Evolutionary conservation across 35 echinoderm and acorn worm species (phyloP), one percentile per base, ranked within the genome.

Genomic region (Apostichopus parvimensis): DNA sequence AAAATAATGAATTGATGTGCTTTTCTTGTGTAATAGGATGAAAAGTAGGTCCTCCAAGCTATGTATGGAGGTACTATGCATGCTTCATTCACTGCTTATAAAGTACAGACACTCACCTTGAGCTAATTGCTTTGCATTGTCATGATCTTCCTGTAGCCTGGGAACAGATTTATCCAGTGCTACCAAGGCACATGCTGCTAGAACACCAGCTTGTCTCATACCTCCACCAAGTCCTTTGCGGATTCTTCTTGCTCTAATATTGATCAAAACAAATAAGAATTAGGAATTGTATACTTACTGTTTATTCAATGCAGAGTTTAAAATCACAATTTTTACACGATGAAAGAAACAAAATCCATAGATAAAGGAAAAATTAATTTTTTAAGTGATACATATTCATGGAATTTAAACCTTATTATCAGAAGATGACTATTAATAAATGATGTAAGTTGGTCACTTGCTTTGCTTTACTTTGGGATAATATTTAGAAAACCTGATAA

Each of bases 181-280:
- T 23, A 98, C 89, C 75, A 98, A 65, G 17, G 84, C 97, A 24
- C 94, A 95, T 9, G 97, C 97, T 28, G 97, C 97, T 18, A 98
- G 83, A 9, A 98, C 79, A 83, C 97, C 97, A 84, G 79, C 91
- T 88, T 98, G 97, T 20, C 97, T 79, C 97, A 98, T 98, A 11
- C 97, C 97, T 9, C 97, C 97, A 75, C 97, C 97, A 2, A 98
- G 78, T 5, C 83, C 97, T 75, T 98, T 98, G 73, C 95, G 92
- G 91, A 93, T 91, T 65, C 94, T 90, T 6, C 66, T 56, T 8
- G 91, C 93, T 55, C 93, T 94, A 76, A 52, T 6, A 53, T 61
- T 12, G n/a, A 21, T 57, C 72, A 87, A 87, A 17, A 55, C 8
- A 86, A 21, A 75, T 15, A 61, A 9, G 15, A 61, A 21, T 9